A percentile compares a stretch with the other conserved stretches of the same genome.
phyloP scores from a whole-genome alignment of 2,113 vertebrate genomes.

The Pipra filicauda region DNA sequence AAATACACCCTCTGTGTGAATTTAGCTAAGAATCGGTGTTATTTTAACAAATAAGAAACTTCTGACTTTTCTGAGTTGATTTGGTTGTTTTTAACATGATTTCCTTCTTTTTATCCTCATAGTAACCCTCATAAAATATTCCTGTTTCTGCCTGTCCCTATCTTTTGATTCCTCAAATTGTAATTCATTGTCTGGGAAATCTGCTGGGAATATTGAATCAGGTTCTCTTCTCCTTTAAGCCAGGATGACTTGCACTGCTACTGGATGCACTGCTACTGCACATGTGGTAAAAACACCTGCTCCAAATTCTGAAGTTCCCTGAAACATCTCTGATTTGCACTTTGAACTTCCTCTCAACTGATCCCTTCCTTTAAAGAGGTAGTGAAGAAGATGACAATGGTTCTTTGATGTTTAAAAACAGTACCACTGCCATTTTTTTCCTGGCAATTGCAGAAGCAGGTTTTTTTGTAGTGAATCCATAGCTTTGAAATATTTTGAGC shows the following conservation, averaged over 20 bases:
- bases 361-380: slow-evolving; percentile 55
- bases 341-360: slow-evolving; percentile 61
- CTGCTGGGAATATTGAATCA: slow-evolving; percentile 50
- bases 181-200: slow-evolving; percentile 45
- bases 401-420: slow-evolving; percentile 64
- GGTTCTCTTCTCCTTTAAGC: slow-evolving; percentile 55
- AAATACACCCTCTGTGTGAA: neutral
- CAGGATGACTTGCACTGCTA: slow-evolving; percentile 38
- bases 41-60: neutral
- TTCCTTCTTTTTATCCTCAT: neutral
- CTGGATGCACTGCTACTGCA: slow-evolving; percentile 47
- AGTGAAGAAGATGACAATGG: neutral
- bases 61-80: neutral
- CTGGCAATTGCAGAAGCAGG: neutral
- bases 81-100: neutral
- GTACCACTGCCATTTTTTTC: neutral
- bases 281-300: slow-evolving; percentile 63
- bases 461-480: neutral
- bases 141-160: neutral
- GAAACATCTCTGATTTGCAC: slow-evolving; percentile 44
- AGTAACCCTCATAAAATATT: slow-evolving; percentile 17
- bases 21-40: neutral
- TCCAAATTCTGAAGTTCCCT: slow-evolving; percentile 45
- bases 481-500: neutral
- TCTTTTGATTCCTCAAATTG: neutral